phyloP scores from a whole-genome alignment of 2,113 vertebrate genomes.

The Puffinus mauretanicus region DNA sequence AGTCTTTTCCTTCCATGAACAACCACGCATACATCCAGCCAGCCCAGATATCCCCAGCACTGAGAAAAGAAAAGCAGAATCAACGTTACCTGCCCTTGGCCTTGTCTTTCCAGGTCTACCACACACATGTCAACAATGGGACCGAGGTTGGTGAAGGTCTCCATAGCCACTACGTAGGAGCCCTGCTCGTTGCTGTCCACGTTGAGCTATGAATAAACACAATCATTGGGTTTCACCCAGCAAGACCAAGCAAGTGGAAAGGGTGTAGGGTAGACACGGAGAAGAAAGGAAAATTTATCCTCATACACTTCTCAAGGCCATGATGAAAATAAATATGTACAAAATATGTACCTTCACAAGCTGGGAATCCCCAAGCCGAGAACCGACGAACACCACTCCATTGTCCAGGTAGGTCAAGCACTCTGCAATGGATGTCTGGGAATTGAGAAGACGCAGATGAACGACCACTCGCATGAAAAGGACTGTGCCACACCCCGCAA shows the following conservation, averaged over 20 bases:
- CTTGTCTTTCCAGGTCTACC: conserved; percentile 95
- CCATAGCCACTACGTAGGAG: conserved; percentile 96
- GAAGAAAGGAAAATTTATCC: background rate
- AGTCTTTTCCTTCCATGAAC: background rate
- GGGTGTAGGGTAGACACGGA: rapidly evolving
- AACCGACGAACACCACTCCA: conserved; percentile 95
- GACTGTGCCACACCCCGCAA: background rate
- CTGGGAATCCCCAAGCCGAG: conserved; percentile 95
- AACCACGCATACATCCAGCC: rapidly evolving
- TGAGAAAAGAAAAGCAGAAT: background rate
- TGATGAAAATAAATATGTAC: rapidly evolving
- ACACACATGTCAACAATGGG: conserved; percentile 99
- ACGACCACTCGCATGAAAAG: background rate
- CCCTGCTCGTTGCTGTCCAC: conserved; percentile 98
- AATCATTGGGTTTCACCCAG: rapidly evolving
- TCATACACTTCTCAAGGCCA: background rate
- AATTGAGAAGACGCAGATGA: background rate
- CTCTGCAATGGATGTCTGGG: conserved; percentile 94
- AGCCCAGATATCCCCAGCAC: background rate
- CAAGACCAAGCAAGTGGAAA: too few relatives aligned
- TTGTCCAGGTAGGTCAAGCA: conserved; percentile 98
- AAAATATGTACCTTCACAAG: conserved; percentile 88
- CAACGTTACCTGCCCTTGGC: conserved; percentile 90
- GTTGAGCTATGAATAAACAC: conserved; percentile 80
- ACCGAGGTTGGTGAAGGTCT: conserved; percentile 97